These are phyloP conservation scores for Strigamia maritima DNA, from an alignment of 2,888 invertebrate species.

Conservation along the genomic window DNA sequence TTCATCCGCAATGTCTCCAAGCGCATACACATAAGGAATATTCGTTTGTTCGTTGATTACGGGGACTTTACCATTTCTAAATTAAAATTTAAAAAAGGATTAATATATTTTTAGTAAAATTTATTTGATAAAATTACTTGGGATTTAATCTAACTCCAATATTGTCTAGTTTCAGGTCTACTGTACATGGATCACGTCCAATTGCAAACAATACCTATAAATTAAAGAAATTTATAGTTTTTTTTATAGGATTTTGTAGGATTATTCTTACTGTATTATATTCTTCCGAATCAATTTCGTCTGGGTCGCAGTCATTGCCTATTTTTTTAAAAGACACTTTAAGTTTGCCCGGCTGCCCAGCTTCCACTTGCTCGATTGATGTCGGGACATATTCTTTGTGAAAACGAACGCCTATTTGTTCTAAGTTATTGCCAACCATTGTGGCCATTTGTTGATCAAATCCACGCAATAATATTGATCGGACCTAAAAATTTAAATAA, in stretches of 20 bases:
- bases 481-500: slow-evolving; percentile 47
- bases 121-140: slow-evolving; percentile 45
- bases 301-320: slow-evolving; percentile 45
- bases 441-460: slow-evolving; percentile 62
- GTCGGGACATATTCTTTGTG: slow-evolving; percentile 53
- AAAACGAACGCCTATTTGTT: slow-evolving; percentile 56
- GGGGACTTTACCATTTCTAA: slow-evolving; percentile 52
- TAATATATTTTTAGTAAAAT: neutral
- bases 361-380: slow-evolving; percentile 62
- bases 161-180: slow-evolving; percentile 54
- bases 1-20: slow-evolving; percentile 61
- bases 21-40: slow-evolving; percentile 59
- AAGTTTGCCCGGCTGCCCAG: slow-evolving; percentile 51
- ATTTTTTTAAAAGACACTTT: slow-evolving; percentile 49
- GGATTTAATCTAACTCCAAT: slow-evolving; percentile 54
- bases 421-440: slow-evolving; percentile 57
- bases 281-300: slow-evolving; percentile 52
- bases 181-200: slow-evolving; percentile 60
- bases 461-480: slow-evolving; percentile 60
- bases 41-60: slow-evolving; percentile 56
- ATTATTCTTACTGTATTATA: slow-evolving; percentile 57
- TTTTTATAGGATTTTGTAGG: neutral
- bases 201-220: slow-evolving; percentile 55
- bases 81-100: neutral
- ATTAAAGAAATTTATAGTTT: neutral